A percentile compares a stretch with the other conserved stretches of the same genome.
Evolutionary conservation across 2,888 invertebrate genomes (phyloP).

Genomic region (Oeneis ivallda): DNA sequence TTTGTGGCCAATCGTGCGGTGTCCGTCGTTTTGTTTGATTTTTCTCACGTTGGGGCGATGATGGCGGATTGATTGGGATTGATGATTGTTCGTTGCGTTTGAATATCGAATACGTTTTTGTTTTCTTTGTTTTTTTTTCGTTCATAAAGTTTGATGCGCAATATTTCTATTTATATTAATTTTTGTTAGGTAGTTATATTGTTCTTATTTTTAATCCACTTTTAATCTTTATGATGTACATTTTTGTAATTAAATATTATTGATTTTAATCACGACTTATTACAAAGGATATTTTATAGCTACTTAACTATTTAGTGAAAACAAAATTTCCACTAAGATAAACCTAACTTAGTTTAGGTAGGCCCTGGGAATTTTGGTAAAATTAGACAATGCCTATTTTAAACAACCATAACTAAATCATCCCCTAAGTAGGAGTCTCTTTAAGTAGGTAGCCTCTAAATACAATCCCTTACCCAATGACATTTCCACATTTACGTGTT

Average conservation of each 20-base stretch:
- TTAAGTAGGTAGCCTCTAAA: too few relatives aligned
- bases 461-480: too few relatives aligned
- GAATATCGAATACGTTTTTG: constrained; percentile 26
- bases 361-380: too few relatives aligned
- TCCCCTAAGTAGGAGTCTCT: too few relatives aligned
- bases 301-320: too few relatives aligned
- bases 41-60: constrained; percentile 70
- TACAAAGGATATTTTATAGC: too few relatives aligned
- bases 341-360: too few relatives aligned
- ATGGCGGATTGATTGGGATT: constrained; percentile 75
- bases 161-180: background rate
- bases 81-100: constrained; percentile 60
- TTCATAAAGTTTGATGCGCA: background rate
- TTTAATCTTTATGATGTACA: background rate
- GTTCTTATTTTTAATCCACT: background rate
- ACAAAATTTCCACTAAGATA: background rate
- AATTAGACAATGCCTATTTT: too few relatives aligned
- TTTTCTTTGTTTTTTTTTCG: background rate
- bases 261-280: too few relatives aligned
- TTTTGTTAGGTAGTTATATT: background rate
- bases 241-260: too few relatives aligned
- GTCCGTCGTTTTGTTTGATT: constrained; percentile 70
- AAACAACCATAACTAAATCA: too few relatives aligned
- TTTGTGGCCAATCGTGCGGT: constrained; percentile 65
- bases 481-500: too few relatives aligned